Conservation (phyloP, 2,888 invertebrate genomes). For the Clistopyga incitator region DNA sequence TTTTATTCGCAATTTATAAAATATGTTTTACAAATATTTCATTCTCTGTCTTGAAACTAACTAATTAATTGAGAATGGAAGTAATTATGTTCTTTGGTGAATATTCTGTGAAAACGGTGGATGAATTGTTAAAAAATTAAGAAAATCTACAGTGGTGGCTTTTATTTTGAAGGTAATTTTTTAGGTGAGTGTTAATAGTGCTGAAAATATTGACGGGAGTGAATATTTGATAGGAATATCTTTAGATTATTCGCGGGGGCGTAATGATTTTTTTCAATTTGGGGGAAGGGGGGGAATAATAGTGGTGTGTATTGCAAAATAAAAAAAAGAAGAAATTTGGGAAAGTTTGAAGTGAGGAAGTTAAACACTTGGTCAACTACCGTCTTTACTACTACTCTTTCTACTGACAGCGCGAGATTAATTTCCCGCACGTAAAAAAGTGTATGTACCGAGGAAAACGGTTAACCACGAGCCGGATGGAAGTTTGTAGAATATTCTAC, state of each 20-base stretch:
- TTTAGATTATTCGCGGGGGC: neutral
- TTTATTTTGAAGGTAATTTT: neutral
- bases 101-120: neutral
- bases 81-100: neutral
- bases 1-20: too few species aligned
- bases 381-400: neutral
- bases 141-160: neutral
- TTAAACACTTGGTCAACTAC: neutral
- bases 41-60: too few species aligned
- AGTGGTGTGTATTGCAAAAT: neutral
- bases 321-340: neutral
- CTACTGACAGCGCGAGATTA: neutral
- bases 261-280: neutral
- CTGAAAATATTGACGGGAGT: slow-evolving; percentile 10
- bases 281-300: neutral
- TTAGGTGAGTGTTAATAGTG: neutral
- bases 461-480: neutral
- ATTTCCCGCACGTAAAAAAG: neutral
- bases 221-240: slow-evolving; percentile 3
- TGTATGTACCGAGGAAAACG: neutral
- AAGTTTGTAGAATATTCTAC: neutral
- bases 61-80: neutral
- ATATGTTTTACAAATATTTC: too few species aligned
- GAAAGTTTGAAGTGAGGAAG: neutral
- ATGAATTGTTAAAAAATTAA: neutral